phyloP scores from a whole-genome alignment of 1,140 invertebrate species.

The Drosophila punjabiensis region DNA sequence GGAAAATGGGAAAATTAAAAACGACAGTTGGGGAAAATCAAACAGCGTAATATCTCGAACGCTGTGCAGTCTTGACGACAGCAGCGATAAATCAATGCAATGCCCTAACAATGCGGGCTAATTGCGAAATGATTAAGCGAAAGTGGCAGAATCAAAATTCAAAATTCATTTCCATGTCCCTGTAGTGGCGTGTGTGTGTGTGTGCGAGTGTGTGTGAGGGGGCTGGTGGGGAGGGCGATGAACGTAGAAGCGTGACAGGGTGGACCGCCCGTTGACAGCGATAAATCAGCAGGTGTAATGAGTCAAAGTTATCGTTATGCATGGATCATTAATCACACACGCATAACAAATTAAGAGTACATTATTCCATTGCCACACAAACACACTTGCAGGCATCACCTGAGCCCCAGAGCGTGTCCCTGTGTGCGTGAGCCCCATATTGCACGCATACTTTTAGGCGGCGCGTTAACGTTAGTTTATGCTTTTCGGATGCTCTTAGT shows the following conservation, averaged over 20 bases:
- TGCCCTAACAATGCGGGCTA: constrained; percentile 49
- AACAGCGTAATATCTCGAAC: constrained; percentile 9
- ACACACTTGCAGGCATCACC: constrained; percentile 1
- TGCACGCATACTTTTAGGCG: constrained; percentile 46
- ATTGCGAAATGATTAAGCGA: constrained; percentile 69
- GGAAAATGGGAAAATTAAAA: constrained; percentile 35
- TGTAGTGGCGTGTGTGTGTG: constrained; percentile 10
- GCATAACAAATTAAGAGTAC: constrained; percentile 79
- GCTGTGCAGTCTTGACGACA: constrained; percentile 26
- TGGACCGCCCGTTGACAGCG: constrained; percentile 69
- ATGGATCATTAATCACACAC: constrained; percentile 75
- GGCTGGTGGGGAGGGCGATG: neutral
- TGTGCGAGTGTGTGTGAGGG: neutral
- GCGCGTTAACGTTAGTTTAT: neutral
- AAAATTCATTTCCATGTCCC: constrained; percentile 39
- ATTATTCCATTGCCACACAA: constrained; percentile 69
- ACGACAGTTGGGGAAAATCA: constrained; percentile 12
- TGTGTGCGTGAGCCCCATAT: neutral
- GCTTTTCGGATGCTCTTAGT: neutral
- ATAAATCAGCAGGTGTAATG: constrained; percentile 77
- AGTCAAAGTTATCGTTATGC: constrained; percentile 71
- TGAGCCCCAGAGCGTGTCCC: neutral
- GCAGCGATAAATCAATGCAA: constrained; percentile 42
- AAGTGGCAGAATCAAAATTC: constrained; percentile 62
- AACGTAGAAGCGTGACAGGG: constrained; percentile 17